Base-by-base conservation (phyloP, 2,113 vertebrate species). In the Protomyctophum bolini region DNA sequence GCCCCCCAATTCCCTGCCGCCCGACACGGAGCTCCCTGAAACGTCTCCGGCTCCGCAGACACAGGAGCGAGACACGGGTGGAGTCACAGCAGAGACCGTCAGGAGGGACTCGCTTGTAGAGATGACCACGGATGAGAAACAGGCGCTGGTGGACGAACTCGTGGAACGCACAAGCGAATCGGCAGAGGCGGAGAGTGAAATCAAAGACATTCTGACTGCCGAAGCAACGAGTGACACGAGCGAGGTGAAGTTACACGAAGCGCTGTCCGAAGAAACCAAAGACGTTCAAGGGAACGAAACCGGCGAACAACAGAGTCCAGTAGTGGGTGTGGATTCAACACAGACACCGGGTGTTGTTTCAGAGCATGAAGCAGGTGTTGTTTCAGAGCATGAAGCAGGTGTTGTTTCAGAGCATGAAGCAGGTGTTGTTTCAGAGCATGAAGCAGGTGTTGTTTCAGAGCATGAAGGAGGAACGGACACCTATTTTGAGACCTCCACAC, bases 401-500 rank as follows among this genome's bases (percentile, higher is more conserved):
- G 56, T 10, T 57, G 33, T n/a, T 47, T 21, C 45, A 41, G 63
- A 80, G 72, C 9, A 8, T 4, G 15, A 56, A 15, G 50, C 69
- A 14, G 75, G 63, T 70, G 56, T 10, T 57, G 33, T n/a, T 47
- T 21, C 45, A 41, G 63, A 80, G 72, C 9, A 8, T 4, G 15
- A 56, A 15, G 50, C 71, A 8, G 52, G 72, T 70, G 56, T 10
- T 57, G 33, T n/a, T 47, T 21, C 45, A 41, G 63, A 80, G 72
- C 9, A 8, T 4, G 15, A 56, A 15, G 50, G 69, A 14, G 75
- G 63, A 64, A 62, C 59, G 45, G 76, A 86, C 54, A 81, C 68
- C n/a, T 90, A 88, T 71, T 88, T 89, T 66, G 88, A 91, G 60
- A 90, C 90, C 8, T 75, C 82, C 10, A 68, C 82, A 15, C 58